Conservation (phyloP, 1,140 invertebrate genomes). For the Phocides pigmalion region DNA sequence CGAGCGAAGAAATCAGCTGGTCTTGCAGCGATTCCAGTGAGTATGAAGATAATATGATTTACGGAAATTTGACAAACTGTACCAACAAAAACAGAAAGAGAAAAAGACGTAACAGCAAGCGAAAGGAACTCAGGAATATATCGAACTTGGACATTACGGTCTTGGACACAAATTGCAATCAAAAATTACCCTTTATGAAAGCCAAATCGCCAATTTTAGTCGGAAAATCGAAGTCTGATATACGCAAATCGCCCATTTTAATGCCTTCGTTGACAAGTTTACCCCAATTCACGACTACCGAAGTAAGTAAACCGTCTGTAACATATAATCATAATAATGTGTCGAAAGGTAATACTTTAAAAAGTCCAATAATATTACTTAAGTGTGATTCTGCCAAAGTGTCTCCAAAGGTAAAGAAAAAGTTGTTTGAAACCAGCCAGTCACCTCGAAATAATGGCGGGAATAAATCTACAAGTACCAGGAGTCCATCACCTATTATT, state of each 20-base stretch:
- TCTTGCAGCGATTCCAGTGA: slow-evolving; percentile 67
- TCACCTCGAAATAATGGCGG: neutral
- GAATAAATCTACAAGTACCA: slow-evolving; percentile 18
- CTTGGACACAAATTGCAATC: slow-evolving; percentile 22
- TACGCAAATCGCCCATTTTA: slow-evolving; percentile 49
- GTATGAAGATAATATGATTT: slow-evolving; percentile 48
- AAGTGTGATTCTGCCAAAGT: slow-evolving; percentile 38
- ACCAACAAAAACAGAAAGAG: slow-evolving; percentile 47
- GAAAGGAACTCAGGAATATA: slow-evolving; percentile 49
- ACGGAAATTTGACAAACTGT: too few species aligned
- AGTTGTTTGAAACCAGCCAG: slow-evolving; percentile 46
- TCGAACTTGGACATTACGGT: slow-evolving; percentile 63
- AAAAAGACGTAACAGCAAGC: slow-evolving; percentile 54
- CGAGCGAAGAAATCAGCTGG: slow-evolving; percentile 64
- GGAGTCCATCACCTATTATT: slow-evolving; percentile 32
- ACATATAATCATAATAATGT: neutral
- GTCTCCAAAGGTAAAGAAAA: slow-evolving; percentile 55
- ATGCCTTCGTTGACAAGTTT: slow-evolving; percentile 1
- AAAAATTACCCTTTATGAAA: neutral
- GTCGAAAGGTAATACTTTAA: neutral
- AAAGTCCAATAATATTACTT: slow-evolving; percentile 42
- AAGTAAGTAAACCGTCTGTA: neutral
- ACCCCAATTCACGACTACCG: neutral
- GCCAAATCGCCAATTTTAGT: slow-evolving; percentile 35
- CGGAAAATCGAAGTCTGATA: slow-evolving; percentile 3